Evolutionary conservation across 2,888 invertebrate species (phyloP).

Genomic region (Glyphotaelius pellucidus): DNA sequence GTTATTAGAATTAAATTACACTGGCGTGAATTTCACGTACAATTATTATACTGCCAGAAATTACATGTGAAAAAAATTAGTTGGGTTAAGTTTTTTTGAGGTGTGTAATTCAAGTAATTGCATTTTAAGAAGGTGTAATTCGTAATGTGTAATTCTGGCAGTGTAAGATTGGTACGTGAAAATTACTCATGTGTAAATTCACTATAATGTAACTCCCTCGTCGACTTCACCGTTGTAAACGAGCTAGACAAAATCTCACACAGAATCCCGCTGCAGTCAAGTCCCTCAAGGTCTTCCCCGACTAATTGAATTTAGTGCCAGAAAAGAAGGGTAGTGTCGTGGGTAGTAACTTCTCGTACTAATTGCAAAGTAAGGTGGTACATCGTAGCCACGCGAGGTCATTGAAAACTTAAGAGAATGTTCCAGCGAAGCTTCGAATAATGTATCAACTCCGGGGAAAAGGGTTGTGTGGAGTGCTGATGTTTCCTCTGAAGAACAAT

Average conservation of each 20-base stretch:
- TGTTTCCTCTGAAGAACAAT: too few species aligned
- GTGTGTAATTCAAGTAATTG: too few species aligned
- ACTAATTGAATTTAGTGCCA: background rate
- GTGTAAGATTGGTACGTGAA: too few species aligned
- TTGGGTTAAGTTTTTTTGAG: too few species aligned
- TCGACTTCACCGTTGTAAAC: background rate
- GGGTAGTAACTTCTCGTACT: background rate
- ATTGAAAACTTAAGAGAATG: background rate
- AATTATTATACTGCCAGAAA: too few species aligned
- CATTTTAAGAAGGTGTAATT: too few species aligned
- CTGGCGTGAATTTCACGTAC: too few species aligned
- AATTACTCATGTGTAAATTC: too few species aligned
- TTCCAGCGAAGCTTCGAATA: background rate
- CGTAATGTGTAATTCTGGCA: too few species aligned
- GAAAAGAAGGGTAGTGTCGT: background rate
- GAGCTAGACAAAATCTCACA: background rate
- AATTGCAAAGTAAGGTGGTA: background rate
- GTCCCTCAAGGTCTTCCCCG: background rate
- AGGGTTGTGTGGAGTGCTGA: too few species aligned
- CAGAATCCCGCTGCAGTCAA: background rate
- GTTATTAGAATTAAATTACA: too few species aligned
- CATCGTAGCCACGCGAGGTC: background rate
- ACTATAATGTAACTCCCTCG: background rate
- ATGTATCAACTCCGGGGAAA: background rate
- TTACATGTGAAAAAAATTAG: too few species aligned